A percentile compares a stretch with the other conserved stretches of the same genome.
These are phyloP conservation scores for Sesia apiformis DNA, from an alignment of 2,888 invertebrate genomes.

Conservation along the genomic window DNA sequence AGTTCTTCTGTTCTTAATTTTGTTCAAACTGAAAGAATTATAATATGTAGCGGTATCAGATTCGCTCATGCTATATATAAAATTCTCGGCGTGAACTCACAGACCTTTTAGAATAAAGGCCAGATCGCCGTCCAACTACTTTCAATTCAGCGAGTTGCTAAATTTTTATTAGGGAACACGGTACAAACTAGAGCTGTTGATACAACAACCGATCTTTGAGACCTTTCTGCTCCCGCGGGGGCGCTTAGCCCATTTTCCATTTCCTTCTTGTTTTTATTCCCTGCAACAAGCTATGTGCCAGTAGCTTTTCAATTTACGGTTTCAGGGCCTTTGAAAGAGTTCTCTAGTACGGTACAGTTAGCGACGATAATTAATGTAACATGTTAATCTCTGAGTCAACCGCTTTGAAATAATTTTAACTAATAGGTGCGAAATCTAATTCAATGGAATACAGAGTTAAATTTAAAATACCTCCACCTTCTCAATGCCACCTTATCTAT, in stretches of 20 bases:
- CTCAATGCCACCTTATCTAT: no score
- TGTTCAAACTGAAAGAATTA: no score
- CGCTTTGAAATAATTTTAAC: background rate
- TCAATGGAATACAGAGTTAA: no score
- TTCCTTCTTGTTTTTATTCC: conserved; percentile 46
- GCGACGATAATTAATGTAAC: background rate
- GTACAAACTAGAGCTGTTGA: conserved; percentile 25
- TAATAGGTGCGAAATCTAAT: no score
- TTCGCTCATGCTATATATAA: no score
- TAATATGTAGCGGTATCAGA: no score
- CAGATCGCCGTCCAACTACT: conserved; percentile 15
- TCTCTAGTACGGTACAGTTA: background rate
- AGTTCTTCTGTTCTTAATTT: no score
- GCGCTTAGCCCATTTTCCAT: conserved; percentile 60
- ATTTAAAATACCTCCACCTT: no score
- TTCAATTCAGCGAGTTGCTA: conserved; percentile 25
- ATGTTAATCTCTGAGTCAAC: background rate
- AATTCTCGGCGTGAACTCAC: no score
- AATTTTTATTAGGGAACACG: conserved; percentile 32
- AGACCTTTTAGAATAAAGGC: conserved; percentile 1
- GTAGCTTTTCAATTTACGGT: conserved; percentile 49
- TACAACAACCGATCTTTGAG: conserved; percentile 41
- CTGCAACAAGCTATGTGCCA: conserved; percentile 29
- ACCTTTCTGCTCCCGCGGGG: conserved; percentile 35
- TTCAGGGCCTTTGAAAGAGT: conserved; percentile 3